A percentile compares a stretch with the other conserved stretches of the same genome.
phyloP scores from a whole-genome alignment of 2,888 invertebrate genomes.

The Zaprionus lineosus region DNA sequence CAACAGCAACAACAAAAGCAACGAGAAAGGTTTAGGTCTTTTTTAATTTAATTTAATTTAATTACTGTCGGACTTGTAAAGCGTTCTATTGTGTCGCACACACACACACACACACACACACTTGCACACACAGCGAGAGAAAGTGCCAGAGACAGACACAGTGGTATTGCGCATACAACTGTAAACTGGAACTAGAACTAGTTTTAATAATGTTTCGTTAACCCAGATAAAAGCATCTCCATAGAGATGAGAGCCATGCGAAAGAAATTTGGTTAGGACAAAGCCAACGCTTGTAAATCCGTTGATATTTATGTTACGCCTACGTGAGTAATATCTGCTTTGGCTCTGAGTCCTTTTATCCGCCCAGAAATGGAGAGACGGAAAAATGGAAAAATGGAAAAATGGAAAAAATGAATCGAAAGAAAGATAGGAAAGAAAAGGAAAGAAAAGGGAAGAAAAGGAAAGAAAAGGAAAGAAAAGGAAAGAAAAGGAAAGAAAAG shows the following conservation, averaged over 20 bases:
- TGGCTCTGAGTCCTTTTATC: constrained; percentile 32
- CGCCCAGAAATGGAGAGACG: too few relatives aligned
- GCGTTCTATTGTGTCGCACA: neutral
- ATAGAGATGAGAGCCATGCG: too few relatives aligned
- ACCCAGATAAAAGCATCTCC: too few relatives aligned
- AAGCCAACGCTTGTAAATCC: constrained; percentile 30
- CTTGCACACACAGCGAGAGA: neutral
- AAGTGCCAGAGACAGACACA: neutral
- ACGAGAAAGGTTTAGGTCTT: neutral
- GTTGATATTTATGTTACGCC: constrained; percentile 30
- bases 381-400: constrained; percentile 15
- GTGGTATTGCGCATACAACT: too few relatives aligned
- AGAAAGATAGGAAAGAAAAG: neutral
- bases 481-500: neutral
- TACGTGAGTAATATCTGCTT: constrained; percentile 41
- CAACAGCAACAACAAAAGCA: too few relatives aligned
- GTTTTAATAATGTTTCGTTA: neutral
- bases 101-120: neutral
- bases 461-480: constrained; percentile 1
- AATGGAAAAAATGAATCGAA: neutral
- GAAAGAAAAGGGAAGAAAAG: constrained; percentile 21
- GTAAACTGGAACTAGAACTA: neutral
- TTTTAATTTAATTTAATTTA: constrained; percentile 15
- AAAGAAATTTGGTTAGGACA: constrained; percentile 2
- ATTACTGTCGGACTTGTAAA: constrained; percentile 16